These are phyloP conservation scores for Rana temporaria DNA, from an alignment of 2,113 vertebrate genomes.

Conservation along the genomic window DNA sequence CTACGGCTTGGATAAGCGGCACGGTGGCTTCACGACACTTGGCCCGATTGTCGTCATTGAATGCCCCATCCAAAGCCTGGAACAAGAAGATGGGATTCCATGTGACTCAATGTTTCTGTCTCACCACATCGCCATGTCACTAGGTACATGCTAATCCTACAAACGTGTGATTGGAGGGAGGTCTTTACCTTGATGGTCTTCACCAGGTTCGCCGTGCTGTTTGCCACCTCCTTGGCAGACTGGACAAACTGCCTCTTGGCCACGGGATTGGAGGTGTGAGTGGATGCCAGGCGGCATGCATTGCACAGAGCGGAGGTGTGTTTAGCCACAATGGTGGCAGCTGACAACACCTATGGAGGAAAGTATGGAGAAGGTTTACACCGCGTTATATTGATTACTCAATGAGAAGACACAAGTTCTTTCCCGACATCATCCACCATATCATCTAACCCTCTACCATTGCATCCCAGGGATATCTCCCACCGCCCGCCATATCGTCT, in stretches of 20 bases:
- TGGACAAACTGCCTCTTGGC: constrained; percentile 99
- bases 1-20: constrained; percentile 93
- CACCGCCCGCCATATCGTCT: too few relatives aligned
- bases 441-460: too few relatives aligned
- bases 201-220: constrained; percentile 96
- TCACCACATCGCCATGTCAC: not conserved
- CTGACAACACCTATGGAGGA: constrained; percentile 87
- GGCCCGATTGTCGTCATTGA: constrained; percentile 90
- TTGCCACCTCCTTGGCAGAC: constrained; percentile 97
- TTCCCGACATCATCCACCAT: too few relatives aligned
- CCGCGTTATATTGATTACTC: too few relatives aligned
- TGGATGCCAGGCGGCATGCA: constrained; percentile 93
- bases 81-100: not conserved
- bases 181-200: constrained; percentile 93
- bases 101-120: not conserved
- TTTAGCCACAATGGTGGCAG: constrained; percentile 96
- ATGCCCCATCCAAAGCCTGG: constrained; percentile 92
- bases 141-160: too few relatives aligned
- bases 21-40: constrained; percentile 88
- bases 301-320: constrained; percentile 97
- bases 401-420: too few relatives aligned
- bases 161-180: too few relatives aligned
- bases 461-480: too few relatives aligned
- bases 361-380: not conserved
- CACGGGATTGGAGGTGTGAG: constrained; percentile 89